A percentile compares a stretch with the other conserved stretches of the same genome.
Evolutionary conservation across 2,113 vertebrate species (phyloP).

Genomic region (Alexandromys fortis): DNA sequence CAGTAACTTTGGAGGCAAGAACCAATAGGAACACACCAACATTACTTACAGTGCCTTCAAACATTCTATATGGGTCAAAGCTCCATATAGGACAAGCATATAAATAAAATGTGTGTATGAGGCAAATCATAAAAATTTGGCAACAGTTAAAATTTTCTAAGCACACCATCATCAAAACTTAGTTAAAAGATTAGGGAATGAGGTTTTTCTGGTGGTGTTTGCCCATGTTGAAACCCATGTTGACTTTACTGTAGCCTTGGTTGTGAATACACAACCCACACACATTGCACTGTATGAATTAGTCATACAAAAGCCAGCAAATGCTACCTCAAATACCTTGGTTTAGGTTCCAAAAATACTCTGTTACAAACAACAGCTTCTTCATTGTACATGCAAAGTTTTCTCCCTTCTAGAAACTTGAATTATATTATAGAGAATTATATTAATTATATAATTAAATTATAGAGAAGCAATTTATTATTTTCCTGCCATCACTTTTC

Average conservation of each 20-base stretch:
- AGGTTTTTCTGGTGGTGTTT: neutral
- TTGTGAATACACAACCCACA: neutral
- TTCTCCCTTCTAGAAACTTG: neutral
- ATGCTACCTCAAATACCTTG: neutral
- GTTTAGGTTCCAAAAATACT: neutral
- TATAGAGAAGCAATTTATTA: neutral
- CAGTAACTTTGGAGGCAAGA: neutral
- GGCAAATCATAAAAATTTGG: neutral
- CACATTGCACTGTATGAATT: neutral
- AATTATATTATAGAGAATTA: neutral
- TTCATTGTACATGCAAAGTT: neutral
- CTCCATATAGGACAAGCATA: neutral
- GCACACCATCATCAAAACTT: neutral
- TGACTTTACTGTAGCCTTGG: neutral
- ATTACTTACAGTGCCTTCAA: neutral
- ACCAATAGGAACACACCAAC: neutral
- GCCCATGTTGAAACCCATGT: too few relatives aligned
- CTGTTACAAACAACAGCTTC: neutral
- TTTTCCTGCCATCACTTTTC: neutral
- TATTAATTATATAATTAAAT: too few relatives aligned
- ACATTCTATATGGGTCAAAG: neutral
- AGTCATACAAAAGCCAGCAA: neutral
- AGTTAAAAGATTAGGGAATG: neutral
- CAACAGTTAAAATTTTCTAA: neutral
- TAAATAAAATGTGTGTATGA: neutral